Percentiles rank a stretch among this genome's conserved stretches.
These are phyloP conservation scores for Paradoxurus hermaphroditus DNA, from an alignment of 2,113 vertebrate genomes.

Conservation along the genomic window DNA sequence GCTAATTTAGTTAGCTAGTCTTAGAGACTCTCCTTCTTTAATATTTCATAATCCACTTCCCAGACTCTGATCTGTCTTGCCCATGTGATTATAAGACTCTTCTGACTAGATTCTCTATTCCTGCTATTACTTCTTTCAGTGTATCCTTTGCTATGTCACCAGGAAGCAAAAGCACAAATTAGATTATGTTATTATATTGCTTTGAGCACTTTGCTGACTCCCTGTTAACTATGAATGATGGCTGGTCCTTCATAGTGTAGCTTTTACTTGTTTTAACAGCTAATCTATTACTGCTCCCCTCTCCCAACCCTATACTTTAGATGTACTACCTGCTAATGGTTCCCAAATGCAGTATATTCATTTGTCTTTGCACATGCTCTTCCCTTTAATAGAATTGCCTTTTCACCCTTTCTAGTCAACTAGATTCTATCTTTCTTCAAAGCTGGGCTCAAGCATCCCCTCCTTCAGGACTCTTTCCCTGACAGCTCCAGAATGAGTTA, in stretches of 20 bases:
- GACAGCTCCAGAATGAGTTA: not conserved
- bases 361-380: not conserved
- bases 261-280: not conserved
- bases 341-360: not conserved
- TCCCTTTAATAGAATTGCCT: not conserved
- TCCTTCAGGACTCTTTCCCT: not conserved
- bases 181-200: not conserved
- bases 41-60: accelerated
- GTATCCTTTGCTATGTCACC: not conserved
- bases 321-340: not conserved
- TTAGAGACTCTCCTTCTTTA: not conserved
- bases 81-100: not conserved
- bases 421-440: not conserved
- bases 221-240: not conserved
- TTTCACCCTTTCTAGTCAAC: not conserved
- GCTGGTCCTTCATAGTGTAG: not conserved
- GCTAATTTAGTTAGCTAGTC: not conserved
- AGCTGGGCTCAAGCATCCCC: not conserved
- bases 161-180: not conserved
- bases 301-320: not conserved
- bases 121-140: not conserved
- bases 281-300: not conserved
- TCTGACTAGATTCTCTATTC: not conserved
- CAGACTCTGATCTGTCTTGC: not conserved
- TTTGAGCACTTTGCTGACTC: not conserved